These are phyloP conservation scores for Synergus itoensis DNA, from an alignment of 2,888 invertebrate genomes.

Conservation along the genomic window DNA sequence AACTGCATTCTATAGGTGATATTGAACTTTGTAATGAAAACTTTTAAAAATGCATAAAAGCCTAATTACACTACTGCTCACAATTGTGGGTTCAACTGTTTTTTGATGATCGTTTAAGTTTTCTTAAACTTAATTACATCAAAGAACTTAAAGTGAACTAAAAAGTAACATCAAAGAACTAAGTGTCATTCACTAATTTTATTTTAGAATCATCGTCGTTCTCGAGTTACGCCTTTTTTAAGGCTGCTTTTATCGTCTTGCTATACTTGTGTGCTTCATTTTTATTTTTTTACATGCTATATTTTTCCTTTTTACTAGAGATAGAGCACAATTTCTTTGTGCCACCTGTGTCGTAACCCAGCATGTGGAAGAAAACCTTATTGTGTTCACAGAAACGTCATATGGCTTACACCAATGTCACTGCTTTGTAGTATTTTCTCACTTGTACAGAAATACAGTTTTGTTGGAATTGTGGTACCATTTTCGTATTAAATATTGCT, in stretches of 20 bases:
- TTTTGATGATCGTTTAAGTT: no score
- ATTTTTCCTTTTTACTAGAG: slow-evolving; percentile 31
- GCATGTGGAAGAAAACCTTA: slow-evolving; percentile 40
- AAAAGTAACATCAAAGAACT: background rate
- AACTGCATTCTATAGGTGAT: background rate
- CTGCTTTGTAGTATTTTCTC: slow-evolving; percentile 21
- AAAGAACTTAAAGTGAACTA: no score
- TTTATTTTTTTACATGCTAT: slow-evolving; percentile 19
- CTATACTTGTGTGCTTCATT: background rate
- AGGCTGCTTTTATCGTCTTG: background rate
- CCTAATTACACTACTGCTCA: no score
- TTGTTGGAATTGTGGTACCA: slow-evolving; percentile 23
- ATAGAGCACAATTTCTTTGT: slow-evolving; percentile 37
- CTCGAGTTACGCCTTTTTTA: background rate
- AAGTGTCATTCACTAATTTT: background rate
- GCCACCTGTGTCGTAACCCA: slow-evolving; percentile 36
- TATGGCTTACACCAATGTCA: slow-evolving; percentile 35
- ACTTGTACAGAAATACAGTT: slow-evolving; percentile 20
- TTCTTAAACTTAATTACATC: no score
- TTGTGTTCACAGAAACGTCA: slow-evolving; percentile 39
- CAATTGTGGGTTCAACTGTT: no score
- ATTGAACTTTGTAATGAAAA: background rate
- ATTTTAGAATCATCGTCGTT: background rate
- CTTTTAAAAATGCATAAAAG: background rate
- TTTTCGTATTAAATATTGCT: slow-evolving; percentile 28